phyloP scores from a whole-genome alignment of 2,797 vertebrate genomes.

The Rhinichthys osculus region DNA sequence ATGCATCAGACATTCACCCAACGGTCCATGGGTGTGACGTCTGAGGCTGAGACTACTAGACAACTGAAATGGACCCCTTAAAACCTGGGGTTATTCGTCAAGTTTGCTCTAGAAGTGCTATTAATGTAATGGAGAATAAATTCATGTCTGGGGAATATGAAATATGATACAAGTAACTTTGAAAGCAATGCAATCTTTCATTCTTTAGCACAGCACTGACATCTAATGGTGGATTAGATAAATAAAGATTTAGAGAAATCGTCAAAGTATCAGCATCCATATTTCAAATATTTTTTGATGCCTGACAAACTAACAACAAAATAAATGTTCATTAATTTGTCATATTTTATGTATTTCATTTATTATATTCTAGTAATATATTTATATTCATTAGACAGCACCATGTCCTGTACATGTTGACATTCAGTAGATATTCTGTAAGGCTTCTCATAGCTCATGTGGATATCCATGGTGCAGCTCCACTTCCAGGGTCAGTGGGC shows the following conservation, averaged over 20 bases:
- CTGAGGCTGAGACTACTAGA: not conserved
- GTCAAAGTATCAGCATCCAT: not conserved
- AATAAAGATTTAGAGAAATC: not conserved
- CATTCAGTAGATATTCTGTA: not conserved
- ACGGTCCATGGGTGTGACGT: too few relatives aligned
- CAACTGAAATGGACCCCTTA: not conserved
- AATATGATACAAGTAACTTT: not conserved
- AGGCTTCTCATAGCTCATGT: not conserved
- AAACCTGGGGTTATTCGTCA: not conserved
- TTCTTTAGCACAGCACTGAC: slow-evolving; percentile 32
- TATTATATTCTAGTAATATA: not conserved
- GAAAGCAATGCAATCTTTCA: not conserved
- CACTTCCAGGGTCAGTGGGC: not conserved
- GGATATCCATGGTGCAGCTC: not conserved
- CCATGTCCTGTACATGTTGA: not conserved
- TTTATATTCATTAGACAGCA: not conserved
- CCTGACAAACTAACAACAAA: not conserved
- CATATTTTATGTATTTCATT: not conserved
- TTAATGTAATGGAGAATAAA: not conserved
- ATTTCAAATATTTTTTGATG: not conserved
- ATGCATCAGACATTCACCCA: too few relatives aligned
- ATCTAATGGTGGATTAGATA: slow-evolving; percentile 38
- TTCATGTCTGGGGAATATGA: not conserved
- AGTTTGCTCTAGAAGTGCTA: not conserved
- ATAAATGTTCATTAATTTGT: not conserved